Conservation (phyloP, 2,113 vertebrate genomes). For the Coracopsis vasa region DNA sequence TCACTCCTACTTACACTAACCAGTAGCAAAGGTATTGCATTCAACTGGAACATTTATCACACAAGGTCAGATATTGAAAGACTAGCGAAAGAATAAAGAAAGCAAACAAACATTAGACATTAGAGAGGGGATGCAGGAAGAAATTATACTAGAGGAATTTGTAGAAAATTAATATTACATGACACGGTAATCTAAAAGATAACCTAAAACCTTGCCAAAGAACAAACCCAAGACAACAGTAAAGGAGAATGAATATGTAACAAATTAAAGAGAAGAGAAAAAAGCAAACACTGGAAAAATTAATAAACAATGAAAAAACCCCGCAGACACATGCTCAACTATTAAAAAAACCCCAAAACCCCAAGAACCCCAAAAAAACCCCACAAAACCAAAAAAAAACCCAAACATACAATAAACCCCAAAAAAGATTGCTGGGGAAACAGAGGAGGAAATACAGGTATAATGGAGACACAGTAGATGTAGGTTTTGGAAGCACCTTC, state of each 20-base stretch:
- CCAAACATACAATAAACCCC: neutral
- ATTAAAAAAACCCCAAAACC: too few species aligned
- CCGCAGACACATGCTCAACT: rapidly evolving
- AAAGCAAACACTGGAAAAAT: neutral
- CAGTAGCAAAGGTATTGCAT: neutral
- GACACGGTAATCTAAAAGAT: neutral
- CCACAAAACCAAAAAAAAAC: too few species aligned
- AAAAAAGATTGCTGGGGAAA: rapidly evolving
- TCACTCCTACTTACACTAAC: neutral
- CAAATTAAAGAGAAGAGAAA: neutral
- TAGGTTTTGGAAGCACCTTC: neutral
- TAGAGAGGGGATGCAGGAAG: neutral
- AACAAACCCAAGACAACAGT: neutral
- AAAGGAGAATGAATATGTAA: neutral
- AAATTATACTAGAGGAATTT: neutral
- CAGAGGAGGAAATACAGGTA: neutral
- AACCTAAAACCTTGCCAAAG: neutral
- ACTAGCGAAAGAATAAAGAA: neutral
- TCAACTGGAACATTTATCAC: neutral
- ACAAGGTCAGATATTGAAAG: neutral
- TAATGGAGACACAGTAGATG: neutral
- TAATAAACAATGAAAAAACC: neutral
- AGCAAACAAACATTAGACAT: neutral
- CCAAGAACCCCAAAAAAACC: too few species aligned
- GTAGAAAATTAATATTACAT: neutral